Percentiles rank a stretch among this genome's conserved stretches.
Evolutionary conservation across 2,888 invertebrate species (phyloP).

Genomic region (Oxyteleia sp.): DNA sequence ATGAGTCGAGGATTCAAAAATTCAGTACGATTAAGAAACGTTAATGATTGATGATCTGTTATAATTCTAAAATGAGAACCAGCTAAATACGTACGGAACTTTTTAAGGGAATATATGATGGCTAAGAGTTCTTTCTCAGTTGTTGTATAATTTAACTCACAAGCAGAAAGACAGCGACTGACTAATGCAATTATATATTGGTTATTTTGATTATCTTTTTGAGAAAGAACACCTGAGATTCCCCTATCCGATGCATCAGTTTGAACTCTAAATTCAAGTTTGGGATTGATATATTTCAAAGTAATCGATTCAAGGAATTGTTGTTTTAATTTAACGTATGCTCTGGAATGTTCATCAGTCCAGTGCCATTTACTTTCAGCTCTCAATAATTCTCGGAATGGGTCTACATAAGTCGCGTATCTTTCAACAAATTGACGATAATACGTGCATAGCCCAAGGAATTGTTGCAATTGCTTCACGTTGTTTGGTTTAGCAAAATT

Average conservation of each 20-base stretch:
- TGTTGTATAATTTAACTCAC: conserved; percentile 26
- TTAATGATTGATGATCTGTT: conserved; percentile 37
- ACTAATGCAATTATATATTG: conserved; percentile 27
- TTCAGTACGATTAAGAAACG: background rate
- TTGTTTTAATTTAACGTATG: too few relatives aligned
- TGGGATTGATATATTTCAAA: background rate
- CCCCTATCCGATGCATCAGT: conserved; percentile 1
- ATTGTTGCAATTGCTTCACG: background rate
- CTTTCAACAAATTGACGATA: conserved; percentile 3
- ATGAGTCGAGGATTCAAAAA: conserved; percentile 13
- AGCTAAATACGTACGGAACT: conserved; percentile 26
- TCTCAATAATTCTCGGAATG: background rate
- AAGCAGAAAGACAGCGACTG: conserved; percentile 9
- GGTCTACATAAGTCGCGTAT: background rate
- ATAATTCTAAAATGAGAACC: conserved; percentile 21
- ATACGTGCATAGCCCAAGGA: background rate
- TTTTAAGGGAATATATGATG: conserved; percentile 32
- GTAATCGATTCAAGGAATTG: background rate
- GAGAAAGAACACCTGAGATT: background rate
- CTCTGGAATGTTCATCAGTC: background rate
- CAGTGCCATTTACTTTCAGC: background rate
- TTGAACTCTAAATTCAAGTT: too few relatives aligned
- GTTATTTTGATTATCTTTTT: conserved; percentile 17
- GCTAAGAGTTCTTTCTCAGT: conserved; percentile 43
- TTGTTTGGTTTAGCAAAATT: too few relatives aligned